Evolutionary conservation across 2,797 vertebrate species (phyloP), one percentile per base, ranked within the genome.

Genomic region (Pseudochaenichthys georgianus): DNA sequence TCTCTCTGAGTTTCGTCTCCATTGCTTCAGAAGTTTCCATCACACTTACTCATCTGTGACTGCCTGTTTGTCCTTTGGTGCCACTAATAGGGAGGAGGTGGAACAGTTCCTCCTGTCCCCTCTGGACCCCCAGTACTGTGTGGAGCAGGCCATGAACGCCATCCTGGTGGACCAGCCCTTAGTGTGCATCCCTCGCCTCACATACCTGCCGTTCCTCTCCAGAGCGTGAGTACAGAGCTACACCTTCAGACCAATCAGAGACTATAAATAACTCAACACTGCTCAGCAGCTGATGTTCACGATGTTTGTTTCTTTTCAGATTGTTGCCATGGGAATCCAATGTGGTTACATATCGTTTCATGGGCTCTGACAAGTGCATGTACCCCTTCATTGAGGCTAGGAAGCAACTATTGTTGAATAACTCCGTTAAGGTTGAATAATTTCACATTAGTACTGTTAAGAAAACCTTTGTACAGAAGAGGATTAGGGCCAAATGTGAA

Each of bases 291-390:
- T 70, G 7, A 53, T 23, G 13, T 28, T 59, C 45, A 11, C 19
- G 19, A 11, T 53, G 41, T 53, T 21, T 43, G 4, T 15, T 59
- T 19, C 48, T 53, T 82, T 85, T 60, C 81, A 94, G 91, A 48
- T 62, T 91, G 88, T 71, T 95, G 74, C 91, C 92, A 31, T 90
- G 91, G 91, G 85, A 94, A 69, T 84, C 89, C 55, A 94, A 92
- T 4, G 83, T 91, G 74, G 78, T 82, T 4, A 75, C 83, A 0
- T 92, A 93, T 57, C 74, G 81, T 50, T 93, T 93, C 81, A 82
- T 90, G 81, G 90, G 90, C n/a, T 88, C 91, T 28, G 90, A 92
- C 73, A 94, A 92, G 76, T 92, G 91, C 83, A 93, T 93, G 89
- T 80, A 86, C 66, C 84, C 89, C 10, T 93, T 94, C 73, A 91